These are phyloP conservation scores for Sakesphorus luctuosus DNA, from an alignment of 2,113 vertebrate species.

Conservation along the genomic window DNA sequence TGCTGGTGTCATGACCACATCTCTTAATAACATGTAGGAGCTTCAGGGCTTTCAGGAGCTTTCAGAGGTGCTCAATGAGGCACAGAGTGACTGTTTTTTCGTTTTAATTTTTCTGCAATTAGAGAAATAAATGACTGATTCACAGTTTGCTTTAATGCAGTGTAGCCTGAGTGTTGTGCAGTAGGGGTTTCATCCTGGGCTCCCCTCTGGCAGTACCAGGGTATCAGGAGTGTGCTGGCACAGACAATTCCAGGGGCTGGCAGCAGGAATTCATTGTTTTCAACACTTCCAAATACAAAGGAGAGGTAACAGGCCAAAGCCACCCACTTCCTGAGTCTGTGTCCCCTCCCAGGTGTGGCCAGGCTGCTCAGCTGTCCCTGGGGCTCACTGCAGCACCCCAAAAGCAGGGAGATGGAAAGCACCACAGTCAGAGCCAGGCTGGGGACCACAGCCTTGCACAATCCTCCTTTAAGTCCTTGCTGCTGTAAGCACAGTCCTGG, in stretches of 20 bases:
- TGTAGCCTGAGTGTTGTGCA: not conserved
- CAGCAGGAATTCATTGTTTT: not conserved
- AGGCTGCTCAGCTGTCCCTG: not conserved
- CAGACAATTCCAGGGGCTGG: not conserved
- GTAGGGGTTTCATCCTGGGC: not conserved
- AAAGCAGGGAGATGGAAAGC: not conserved
- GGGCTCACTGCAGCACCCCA: not conserved
- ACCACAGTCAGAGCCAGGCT: not conserved
- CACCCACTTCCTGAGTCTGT: not conserved
- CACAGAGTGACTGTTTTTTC: not conserved
- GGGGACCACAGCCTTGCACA: not conserved
- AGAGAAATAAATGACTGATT: not conserved
- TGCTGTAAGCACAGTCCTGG: not conserved
- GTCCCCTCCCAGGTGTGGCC: not conserved
- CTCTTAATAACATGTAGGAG: not conserved
- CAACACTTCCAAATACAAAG: not conserved
- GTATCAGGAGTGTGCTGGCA: not conserved
- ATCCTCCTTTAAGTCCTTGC: not conserved
- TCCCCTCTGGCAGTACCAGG: not conserved
- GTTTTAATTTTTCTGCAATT: not conserved
- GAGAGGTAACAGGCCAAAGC: not conserved
- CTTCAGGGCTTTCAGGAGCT: conserved; percentile 7
- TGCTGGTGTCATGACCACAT: not conserved
- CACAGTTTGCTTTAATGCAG: not conserved
- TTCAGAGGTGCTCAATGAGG: conserved; percentile 42